Evolutionary conservation across 1,140 invertebrate species (phyloP).

Genomic region (Coelopa frigida): DNA sequence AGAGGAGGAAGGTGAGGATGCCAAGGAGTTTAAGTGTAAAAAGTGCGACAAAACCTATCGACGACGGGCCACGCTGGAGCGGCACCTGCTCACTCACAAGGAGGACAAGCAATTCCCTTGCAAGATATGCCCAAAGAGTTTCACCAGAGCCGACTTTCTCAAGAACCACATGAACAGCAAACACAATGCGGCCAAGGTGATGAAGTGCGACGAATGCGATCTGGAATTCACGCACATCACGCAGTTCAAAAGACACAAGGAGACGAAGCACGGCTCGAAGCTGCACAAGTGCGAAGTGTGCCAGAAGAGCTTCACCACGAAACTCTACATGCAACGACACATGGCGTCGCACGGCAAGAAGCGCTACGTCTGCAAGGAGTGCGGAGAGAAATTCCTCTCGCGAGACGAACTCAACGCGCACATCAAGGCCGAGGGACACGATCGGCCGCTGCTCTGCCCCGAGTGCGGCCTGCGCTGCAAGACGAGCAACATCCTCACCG

Average conservation of each 20-base stretch:
- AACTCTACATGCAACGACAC: constrained; percentile 44
- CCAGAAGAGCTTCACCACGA: constrained; percentile 39
- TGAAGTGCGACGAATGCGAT: constrained; percentile 47
- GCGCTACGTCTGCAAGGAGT: constrained; percentile 43
- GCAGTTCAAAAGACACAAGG: constrained; percentile 39
- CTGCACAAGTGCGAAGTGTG: constrained; percentile 39
- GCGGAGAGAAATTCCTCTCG: constrained; percentile 48
- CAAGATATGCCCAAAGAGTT: constrained; percentile 39
- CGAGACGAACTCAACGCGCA: constrained; percentile 48
- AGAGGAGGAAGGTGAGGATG: no score
- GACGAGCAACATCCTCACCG: constrained; percentile 46
- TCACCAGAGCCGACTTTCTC: constrained; percentile 38
- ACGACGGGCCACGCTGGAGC: no score
- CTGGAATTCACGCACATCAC: no score
- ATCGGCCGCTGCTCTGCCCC: constrained; percentile 47
- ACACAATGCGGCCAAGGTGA: constrained; percentile 38
- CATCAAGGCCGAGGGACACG: constrained; percentile 45
- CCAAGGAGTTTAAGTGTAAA: no score
- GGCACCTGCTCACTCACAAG: background rate
- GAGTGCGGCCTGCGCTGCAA: constrained; percentile 48
- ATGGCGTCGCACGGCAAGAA: constrained; percentile 40
- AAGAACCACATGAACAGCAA: constrained; percentile 28
- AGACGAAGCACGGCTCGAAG: constrained; percentile 37
- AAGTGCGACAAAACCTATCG: no score
- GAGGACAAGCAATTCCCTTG: constrained; percentile 37